A percentile compares a stretch with the other conserved stretches of the same genome.
These are phyloP conservation scores for Erpetoichthys calabaricus DNA, from an alignment of 2,797 vertebrate genomes.

Conservation along the genomic window DNA sequence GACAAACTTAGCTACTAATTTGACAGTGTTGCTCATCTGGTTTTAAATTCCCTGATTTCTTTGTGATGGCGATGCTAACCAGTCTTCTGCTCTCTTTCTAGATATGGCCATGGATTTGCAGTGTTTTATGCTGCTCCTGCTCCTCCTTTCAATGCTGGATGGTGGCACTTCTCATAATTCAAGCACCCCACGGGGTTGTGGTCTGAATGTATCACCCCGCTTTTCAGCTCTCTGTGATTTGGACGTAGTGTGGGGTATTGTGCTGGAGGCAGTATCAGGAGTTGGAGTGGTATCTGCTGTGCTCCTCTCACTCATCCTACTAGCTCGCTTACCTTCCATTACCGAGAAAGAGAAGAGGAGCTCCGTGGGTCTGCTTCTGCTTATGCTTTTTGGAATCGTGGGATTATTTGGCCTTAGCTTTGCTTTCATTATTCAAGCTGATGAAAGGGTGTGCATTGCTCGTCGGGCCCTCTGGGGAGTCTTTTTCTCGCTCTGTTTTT, in stretches of 20 bases:
- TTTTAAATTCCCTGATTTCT: too few species aligned
- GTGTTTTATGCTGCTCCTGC: constrained; percentile 42
- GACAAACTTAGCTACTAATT: too few species aligned
- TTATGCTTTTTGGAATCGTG: constrained; percentile 74
- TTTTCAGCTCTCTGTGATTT: constrained; percentile 83
- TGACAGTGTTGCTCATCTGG: too few species aligned
- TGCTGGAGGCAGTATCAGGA: constrained; percentile 70
- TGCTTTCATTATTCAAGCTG: constrained; percentile 77
- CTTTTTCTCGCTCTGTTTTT: constrained; percentile 81
- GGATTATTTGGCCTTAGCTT: constrained; percentile 84
- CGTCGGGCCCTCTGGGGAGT: constrained; percentile 83
- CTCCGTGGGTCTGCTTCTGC: constrained; percentile 69
- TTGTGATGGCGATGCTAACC: too few species aligned
- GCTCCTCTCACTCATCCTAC: constrained; percentile 65
- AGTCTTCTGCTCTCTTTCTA: constrained; percentile 8
- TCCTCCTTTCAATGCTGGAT: constrained; percentile 54
- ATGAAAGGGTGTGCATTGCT: constrained; percentile 68
- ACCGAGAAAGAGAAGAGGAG: constrained; percentile 80
- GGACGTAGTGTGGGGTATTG: constrained; percentile 89
- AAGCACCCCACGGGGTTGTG: constrained; percentile 70
- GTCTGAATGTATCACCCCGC: constrained; percentile 69
- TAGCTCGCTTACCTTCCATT: constrained; percentile 75
- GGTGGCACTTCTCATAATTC: constrained; percentile 56
- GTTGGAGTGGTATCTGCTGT: constrained; percentile 65
- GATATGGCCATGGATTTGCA: constrained; percentile 36